Conservation (phyloP, 2,113 vertebrate species). For the Sturnus vulgaris region DNA sequence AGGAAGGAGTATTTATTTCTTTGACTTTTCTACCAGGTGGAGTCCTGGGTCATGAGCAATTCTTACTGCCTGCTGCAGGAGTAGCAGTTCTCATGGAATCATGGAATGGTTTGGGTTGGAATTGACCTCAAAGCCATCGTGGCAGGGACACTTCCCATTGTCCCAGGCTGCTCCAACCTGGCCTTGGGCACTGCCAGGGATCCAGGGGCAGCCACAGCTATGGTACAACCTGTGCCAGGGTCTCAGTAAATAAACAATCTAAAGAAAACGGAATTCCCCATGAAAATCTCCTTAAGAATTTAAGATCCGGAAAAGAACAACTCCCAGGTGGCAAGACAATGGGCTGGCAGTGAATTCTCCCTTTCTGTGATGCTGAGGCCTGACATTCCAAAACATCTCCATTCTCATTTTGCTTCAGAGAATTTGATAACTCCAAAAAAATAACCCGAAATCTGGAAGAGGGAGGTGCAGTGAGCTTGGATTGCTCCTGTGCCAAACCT, state of each 20-base stretch:
- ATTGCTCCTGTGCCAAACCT: not conserved
- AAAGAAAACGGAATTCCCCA: not conserved
- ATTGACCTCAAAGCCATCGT: rapidly evolving
- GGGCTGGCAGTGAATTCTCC: not conserved
- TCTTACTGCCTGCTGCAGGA: not conserved
- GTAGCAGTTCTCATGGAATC: not conserved
- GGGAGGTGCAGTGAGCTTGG: not conserved
- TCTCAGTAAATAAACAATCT: not conserved
- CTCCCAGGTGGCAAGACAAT: not conserved
- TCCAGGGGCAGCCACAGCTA: not conserved
- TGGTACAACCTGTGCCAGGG: not conserved
- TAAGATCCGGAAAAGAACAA: not conserved
- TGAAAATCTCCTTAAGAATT: not conserved
- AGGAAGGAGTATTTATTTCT: not conserved
- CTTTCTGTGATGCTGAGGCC: not conserved
- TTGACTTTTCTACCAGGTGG: not conserved
- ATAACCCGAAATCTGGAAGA: not conserved
- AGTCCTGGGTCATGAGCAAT: not conserved
- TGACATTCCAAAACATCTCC: not conserved
- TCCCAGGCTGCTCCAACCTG: not conserved
- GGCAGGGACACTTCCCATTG: not conserved
- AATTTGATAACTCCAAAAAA: not conserved
- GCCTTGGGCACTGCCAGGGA: not conserved
- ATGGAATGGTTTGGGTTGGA: not conserved
- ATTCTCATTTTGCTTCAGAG: not conserved